These are phyloP conservation scores for Lycorma delicatula DNA, from an alignment of 1,140 invertebrate species.

Conservation along the genomic window DNA sequence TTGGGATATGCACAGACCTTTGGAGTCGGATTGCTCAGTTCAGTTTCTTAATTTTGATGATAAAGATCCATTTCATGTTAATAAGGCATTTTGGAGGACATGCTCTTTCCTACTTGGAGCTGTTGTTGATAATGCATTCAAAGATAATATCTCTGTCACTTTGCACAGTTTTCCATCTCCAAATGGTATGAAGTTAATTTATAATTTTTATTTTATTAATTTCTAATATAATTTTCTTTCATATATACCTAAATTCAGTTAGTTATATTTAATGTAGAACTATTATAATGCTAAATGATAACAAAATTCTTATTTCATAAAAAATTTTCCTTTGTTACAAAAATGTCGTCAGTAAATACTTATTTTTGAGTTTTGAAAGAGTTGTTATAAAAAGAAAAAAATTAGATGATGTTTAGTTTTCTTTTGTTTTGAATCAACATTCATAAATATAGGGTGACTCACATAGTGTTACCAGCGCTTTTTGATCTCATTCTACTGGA, in stretches of 20 bases:
- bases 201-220: constrained; percentile 3
- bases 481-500: too few relatives aligned
- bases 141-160: constrained; percentile 61
- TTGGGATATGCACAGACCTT: constrained; percentile 91
- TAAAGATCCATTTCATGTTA: constrained; percentile 54
- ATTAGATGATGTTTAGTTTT: too few relatives aligned
- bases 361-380: too few relatives aligned
- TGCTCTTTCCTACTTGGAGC: constrained; percentile 83
- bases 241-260: not conserved
- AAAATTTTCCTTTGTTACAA: too few relatives aligned
- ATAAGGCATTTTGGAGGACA: constrained; percentile 82
- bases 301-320: too few relatives aligned
- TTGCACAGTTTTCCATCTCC: constrained; percentile 81
- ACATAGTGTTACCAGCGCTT: too few relatives aligned
- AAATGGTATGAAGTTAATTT: constrained; percentile 45
- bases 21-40: constrained; percentile 69
- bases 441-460: too few relatives aligned
- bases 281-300: too few relatives aligned
- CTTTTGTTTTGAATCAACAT: too few relatives aligned
- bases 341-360: too few relatives aligned
- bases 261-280: too few relatives aligned
- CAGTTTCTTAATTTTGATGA: constrained; percentile 70
- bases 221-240: constrained; percentile 3
- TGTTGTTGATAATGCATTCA: constrained; percentile 66
- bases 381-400: too few relatives aligned